These are phyloP conservation scores for Drosophila macrospina DNA, from an alignment of 2,888 invertebrate genomes.

Conservation along the genomic window DNA sequence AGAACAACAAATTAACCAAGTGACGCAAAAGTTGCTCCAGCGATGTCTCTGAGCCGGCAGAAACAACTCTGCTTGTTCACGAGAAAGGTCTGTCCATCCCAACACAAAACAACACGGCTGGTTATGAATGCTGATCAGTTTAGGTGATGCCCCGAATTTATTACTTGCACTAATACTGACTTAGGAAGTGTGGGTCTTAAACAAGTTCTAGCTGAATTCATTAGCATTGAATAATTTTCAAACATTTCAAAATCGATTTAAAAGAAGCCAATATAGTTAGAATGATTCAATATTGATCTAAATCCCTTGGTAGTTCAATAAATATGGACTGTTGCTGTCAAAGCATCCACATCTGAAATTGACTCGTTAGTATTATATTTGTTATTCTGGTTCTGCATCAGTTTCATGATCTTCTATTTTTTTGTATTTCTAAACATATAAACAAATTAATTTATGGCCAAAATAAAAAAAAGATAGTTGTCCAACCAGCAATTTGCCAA, in stretches of 20 bases:
- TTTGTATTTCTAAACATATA: slow-evolving; percentile 4
- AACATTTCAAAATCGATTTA: slow-evolving; percentile 16
- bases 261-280: slow-evolving; percentile 21
- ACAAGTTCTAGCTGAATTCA: slow-evolving; percentile 63
- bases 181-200: slow-evolving; percentile 57
- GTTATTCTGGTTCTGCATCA: slow-evolving; percentile 5
- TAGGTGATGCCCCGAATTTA: slow-evolving; percentile 47
- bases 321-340: slow-evolving; percentile 8
- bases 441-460: slow-evolving; percentile 29
- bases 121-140: slow-evolving; percentile 33
- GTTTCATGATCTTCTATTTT: slow-evolving; percentile 8
- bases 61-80: slow-evolving; percentile 2
- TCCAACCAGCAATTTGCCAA: slow-evolving; percentile 9
- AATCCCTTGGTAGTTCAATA: slow-evolving; percentile 14
- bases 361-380: not conserved
- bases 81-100: slow-evolving; percentile 32
- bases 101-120: slow-evolving; percentile 32
- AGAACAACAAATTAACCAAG: slow-evolving; percentile 45
- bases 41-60: not conserved
- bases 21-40: slow-evolving; percentile 14
- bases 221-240: slow-evolving; percentile 37
- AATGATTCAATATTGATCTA: slow-evolving; percentile 24
- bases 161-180: slow-evolving; percentile 55
- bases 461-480: slow-evolving; percentile 28
- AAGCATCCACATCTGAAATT: slow-evolving; percentile 15